Base-by-base conservation (phyloP, 2,113 vertebrate genomes). In the Leptocoma aspasia region DNA sequence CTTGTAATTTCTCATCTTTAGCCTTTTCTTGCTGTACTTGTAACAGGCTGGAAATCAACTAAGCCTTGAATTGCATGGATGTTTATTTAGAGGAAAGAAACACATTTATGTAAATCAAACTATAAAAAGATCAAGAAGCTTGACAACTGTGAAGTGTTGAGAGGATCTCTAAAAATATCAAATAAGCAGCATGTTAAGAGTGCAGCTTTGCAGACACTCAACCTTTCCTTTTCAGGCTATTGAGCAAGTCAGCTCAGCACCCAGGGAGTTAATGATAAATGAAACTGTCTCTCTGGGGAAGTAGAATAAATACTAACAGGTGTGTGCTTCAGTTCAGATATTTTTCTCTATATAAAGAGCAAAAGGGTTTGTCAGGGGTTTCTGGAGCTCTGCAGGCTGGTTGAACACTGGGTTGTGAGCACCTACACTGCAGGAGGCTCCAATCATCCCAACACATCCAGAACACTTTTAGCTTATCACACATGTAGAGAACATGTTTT, bases 51-150 rank as follows among this genome's bases (percentile, higher is more conserved):
- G 45, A 64, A 87, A 79, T 92, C 92, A 83, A 41, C 82, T 64
- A 78, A 70, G 50, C 33, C 44, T 89, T 45, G 56, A 88, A 83
- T 80, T 88, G 59, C 82, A 42, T 85, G 63, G 44, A 54, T 90
- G 69, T 87, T 96, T 95, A 73, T 89, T 94, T 54, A 57, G 60
- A 82, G 54, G 63, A 75, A 80, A 95, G n/a, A 93, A 60, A 42
- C 49, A 44, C 49, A 52, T 79, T 90, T 90, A 92, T 94, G 75
- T 79, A 95, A 94, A 90, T 95, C 75, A 80, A 86, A 57, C 85
- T 80, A 65, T 94, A 90, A 93, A 92, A 90, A 88, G 87, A 91
- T 91, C 47, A 91, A 84, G 94, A 82, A 85, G 60, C 82, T 78
- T 82, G 65, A 80, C 37, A 57, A 57, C 30, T 72, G 27, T 33